Conservation (phyloP, 2,797 vertebrate species). For the Pristis pectinata region DNA sequence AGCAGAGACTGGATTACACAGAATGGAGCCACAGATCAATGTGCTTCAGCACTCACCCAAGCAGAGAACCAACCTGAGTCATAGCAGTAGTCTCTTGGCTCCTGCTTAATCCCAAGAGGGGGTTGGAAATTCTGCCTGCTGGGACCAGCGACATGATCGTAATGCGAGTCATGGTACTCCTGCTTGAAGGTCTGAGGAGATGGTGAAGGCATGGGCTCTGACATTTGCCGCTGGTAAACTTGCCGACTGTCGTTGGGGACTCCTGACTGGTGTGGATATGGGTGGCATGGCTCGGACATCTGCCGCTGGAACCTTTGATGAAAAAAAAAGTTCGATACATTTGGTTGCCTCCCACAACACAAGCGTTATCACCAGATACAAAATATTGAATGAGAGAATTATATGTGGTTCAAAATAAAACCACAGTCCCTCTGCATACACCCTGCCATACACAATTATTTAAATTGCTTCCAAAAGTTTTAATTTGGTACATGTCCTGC, state of each 20-base stretch:
- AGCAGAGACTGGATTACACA: not conserved
- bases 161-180: constrained; percentile 81
- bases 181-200: constrained; percentile 88
- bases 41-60: not conserved
- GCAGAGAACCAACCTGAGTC: constrained; percentile 75
- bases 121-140: constrained; percentile 68
- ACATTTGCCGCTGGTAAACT: constrained; percentile 86
- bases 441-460: too few species aligned
- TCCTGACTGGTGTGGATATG: constrained; percentile 67
- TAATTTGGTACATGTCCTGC: not conserved
- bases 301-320: constrained; percentile 81
- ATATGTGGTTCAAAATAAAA: too few species aligned
- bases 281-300: constrained; percentile 77
- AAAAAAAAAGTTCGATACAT: not conserved
- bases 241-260: constrained; percentile 71
- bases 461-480: not conserved
- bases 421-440: too few species aligned
- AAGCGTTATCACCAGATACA: not conserved
- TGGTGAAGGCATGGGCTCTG: constrained; percentile 76
- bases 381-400: not conserved
- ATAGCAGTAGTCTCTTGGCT: constrained; percentile 88
- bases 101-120: constrained; percentile 87
- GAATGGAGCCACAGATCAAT: not conserved
- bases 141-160: constrained; percentile 69
- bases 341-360: not conserved